These are phyloP conservation scores for Coleophora flavipennella DNA, from an alignment of 2,888 invertebrate genomes.

Conservation along the genomic window DNA sequence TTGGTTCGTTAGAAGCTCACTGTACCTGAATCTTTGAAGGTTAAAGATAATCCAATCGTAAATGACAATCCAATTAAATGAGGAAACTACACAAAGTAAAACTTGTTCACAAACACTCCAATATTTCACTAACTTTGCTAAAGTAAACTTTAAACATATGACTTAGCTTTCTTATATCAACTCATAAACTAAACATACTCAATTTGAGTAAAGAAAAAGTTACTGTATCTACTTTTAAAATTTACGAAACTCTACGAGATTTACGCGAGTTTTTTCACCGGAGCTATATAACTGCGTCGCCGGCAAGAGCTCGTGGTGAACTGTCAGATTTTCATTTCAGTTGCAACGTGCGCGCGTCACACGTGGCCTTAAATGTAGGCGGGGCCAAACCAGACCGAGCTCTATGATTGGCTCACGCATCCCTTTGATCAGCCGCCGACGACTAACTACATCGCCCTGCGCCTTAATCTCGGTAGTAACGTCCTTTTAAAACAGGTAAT, in stretches of 20 bases:
- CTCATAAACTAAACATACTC: constrained; percentile 3
- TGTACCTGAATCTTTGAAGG: constrained; percentile 17
- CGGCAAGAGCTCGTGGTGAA: too few species aligned
- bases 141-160: too few species aligned
- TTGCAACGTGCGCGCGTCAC: constrained; percentile 59
- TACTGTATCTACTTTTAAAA: neutral
- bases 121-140: constrained; percentile 2
- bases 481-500: constrained; percentile 72
- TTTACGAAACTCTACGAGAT: neutral
- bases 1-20: constrained; percentile 25
- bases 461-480: constrained; percentile 71
- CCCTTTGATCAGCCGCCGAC: constrained; percentile 67
- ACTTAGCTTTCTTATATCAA: too few species aligned
- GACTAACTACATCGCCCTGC: constrained; percentile 66
- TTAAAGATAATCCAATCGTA: constrained; percentile 13
- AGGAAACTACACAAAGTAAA: constrained; percentile 4
- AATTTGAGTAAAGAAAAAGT: neutral
- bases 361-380: constrained; percentile 58
- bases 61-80: constrained; percentile 19
- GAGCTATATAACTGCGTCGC: neutral
- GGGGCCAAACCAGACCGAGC: constrained; percentile 31
- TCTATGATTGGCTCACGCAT: constrained; percentile 40
- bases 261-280: constrained; percentile 22
- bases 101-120: constrained; percentile 17
- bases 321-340: constrained; percentile 2